phyloP scores from a whole-genome alignment of 2,888 invertebrate species.

The Octonoba sinensis region DNA sequence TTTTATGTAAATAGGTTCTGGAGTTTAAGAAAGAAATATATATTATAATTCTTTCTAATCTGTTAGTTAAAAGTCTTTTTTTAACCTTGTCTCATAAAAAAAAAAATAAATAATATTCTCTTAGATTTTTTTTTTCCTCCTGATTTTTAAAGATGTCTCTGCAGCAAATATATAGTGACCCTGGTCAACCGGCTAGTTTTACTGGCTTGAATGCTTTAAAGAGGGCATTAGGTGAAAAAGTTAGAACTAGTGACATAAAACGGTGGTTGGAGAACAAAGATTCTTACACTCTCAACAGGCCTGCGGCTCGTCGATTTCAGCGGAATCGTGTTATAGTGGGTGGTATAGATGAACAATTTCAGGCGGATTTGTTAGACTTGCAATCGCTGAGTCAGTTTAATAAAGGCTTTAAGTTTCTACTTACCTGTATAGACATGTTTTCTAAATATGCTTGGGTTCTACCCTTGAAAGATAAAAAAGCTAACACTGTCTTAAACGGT shows the following conservation, averaged over 20 bases:
- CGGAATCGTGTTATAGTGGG: neutral
- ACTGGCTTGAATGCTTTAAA: too few species aligned
- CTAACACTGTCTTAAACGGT: conserved; percentile 45
- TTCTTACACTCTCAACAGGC: neutral
- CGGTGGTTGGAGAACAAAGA: too few species aligned
- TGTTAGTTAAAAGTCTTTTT: too few species aligned
- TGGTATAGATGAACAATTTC: conserved; percentile 66
- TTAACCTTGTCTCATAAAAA: too few species aligned
- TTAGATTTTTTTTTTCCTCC: too few species aligned
- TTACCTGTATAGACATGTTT: conserved; percentile 67
- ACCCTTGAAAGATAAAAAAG: conserved; percentile 66
- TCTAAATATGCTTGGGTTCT: conserved; percentile 66
- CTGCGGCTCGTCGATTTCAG: neutral
- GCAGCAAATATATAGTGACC: too few species aligned
- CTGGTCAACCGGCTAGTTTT: too few species aligned
- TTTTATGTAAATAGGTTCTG: too few species aligned
- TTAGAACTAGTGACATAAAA: neutral
- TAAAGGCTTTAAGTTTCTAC: conserved; percentile 66
- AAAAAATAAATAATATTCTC: too few species aligned
- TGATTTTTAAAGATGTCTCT: too few species aligned
- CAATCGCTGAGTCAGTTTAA: conserved; percentile 61
- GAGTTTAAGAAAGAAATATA: too few species aligned
- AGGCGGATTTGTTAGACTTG: conserved; percentile 66
- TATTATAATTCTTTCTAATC: too few species aligned
- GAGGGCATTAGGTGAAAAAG: neutral